Evolutionary conservation across 2,113 vertebrate genomes (phyloP).

Genomic region (Vulpes ferrilata): DNA sequence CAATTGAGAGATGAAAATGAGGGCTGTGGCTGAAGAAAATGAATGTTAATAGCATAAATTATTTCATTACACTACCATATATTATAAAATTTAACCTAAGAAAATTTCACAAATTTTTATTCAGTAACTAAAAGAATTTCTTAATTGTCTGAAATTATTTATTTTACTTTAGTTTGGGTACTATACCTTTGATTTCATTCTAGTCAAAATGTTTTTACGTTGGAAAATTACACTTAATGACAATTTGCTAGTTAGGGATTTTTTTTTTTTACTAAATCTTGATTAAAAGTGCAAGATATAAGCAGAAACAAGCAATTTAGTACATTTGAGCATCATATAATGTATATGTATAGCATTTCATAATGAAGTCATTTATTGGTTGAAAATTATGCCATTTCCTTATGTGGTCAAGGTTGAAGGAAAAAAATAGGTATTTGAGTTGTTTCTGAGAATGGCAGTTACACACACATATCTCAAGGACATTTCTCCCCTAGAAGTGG

Average conservation of each 20-base stretch:
- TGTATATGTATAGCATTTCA: neutral
- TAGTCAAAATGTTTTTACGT: conserved; percentile 26
- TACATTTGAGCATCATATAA: conserved; percentile 46
- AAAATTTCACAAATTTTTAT: neutral
- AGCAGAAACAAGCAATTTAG: conserved; percentile 43
- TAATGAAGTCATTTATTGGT: conserved; percentile 67
- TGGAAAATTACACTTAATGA: conserved; percentile 59
- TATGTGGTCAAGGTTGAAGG: conserved; percentile 70
- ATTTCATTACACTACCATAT: conserved; percentile 13
- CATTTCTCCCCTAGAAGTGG: conserved; percentile 78
- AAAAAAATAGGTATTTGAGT: conserved; percentile 73
- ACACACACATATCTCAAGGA: conserved; percentile 81
- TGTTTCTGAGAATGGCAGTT: conserved; percentile 78
- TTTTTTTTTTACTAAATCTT: conserved; percentile 45
- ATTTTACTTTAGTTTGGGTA: conserved; percentile 30
- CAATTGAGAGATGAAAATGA: neutral
- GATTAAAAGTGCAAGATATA: conserved; percentile 32
- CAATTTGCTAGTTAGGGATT: neutral
- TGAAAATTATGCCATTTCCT: conserved; percentile 72
- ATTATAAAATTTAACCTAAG: conserved; percentile 32
- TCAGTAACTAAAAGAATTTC: conserved; percentile 23
- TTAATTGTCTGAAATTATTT: conserved; percentile 54
- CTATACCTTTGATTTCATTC: conserved; percentile 27
- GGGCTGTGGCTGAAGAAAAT: neutral
- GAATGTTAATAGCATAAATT: neutral